Conservation (phyloP, 1,140 invertebrate species). For the Brachionus rotundiformis region DNA sequence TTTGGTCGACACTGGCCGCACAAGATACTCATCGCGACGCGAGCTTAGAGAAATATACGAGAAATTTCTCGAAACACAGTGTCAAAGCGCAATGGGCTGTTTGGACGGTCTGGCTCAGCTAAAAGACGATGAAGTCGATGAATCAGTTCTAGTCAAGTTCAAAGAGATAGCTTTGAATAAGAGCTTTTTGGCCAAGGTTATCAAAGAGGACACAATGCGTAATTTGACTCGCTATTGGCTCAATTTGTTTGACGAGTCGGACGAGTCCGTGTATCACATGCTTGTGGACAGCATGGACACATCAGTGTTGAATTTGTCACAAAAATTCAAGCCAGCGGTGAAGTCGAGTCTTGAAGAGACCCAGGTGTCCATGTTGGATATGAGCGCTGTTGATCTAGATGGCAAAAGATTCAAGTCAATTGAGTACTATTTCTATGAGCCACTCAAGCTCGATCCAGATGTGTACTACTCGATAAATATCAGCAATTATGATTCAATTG, state of each 20-base stretch:
- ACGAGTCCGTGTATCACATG: slow-evolving; percentile 31
- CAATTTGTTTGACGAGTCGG: slow-evolving; percentile 41
- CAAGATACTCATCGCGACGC: not conserved
- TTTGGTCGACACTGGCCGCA: slow-evolving; percentile 11
- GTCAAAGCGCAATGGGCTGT: slow-evolving; percentile 5
- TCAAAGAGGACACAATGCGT: not conserved
- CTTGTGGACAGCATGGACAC: slow-evolving; percentile 5
- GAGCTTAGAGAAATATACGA: slow-evolving; percentile 31
- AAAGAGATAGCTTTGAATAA: slow-evolving; percentile 33
- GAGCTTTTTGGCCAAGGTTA: slow-evolving; percentile 31
- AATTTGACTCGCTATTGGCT: not conserved
- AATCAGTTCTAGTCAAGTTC: not conserved
- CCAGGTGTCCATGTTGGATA: not conserved
- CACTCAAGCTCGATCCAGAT: not conserved
- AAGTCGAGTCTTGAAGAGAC: slow-evolving; percentile 40
- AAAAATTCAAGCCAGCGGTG: slow-evolving; percentile 2
- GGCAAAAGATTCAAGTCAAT: not conserved
- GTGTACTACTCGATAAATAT: not conserved
- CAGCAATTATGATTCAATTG: not conserved
- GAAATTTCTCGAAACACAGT: slow-evolving; percentile 9
- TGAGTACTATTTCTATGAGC: slow-evolving; percentile 5
- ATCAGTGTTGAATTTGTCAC: not conserved
- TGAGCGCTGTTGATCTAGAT: not conserved
- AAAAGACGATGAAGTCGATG: slow-evolving; percentile 25
- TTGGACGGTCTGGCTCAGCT: not conserved